These are phyloP conservation scores for Oophaga sylvatica DNA, from an alignment of 2,797 vertebrate species.

Conservation along the genomic window DNA sequence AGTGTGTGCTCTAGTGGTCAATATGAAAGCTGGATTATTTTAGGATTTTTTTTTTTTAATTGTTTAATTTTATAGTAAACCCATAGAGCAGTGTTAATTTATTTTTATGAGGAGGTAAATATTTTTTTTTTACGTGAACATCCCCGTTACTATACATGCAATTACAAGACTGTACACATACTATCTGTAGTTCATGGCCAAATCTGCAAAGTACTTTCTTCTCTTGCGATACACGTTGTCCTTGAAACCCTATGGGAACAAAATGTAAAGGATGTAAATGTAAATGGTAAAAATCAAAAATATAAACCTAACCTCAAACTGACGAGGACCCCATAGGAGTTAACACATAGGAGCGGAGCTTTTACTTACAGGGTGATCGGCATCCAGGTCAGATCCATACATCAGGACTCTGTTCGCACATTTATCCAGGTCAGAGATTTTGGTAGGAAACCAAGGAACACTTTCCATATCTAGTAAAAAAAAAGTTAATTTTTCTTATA, in stretches of 20 bases:
- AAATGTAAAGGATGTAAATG: not conserved
- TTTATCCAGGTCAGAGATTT: constrained; percentile 95
- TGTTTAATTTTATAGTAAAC: too few species aligned
- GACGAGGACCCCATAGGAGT: not conserved
- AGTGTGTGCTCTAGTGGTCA: too few species aligned
- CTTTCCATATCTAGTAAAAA: constrained; percentile 81
- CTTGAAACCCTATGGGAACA: constrained; percentile 87
- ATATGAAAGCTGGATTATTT: too few species aligned
- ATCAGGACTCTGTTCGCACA: constrained; percentile 95
- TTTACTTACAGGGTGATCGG: constrained; percentile 89
- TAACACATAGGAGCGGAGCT: too few species aligned
- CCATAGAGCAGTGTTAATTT: not conserved
- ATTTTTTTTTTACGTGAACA: too few species aligned
- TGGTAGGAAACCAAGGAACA: constrained; percentile 95
- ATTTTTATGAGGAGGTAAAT: not conserved
- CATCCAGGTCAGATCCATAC: constrained; percentile 95
- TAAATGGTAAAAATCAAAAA: not conserved
- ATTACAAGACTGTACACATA: constrained; percentile 71
- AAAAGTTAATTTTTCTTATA: not conserved
- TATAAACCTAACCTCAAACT: not conserved
- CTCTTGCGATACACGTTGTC: constrained; percentile 93
- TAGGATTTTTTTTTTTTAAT: too few species aligned
- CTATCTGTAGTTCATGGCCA: constrained; percentile 91
- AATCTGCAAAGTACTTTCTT: constrained; percentile 91
- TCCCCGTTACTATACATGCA: not conserved